phyloP scores from a whole-genome alignment of 2,113 vertebrate species.

The Rhodinocichla rosea region DNA sequence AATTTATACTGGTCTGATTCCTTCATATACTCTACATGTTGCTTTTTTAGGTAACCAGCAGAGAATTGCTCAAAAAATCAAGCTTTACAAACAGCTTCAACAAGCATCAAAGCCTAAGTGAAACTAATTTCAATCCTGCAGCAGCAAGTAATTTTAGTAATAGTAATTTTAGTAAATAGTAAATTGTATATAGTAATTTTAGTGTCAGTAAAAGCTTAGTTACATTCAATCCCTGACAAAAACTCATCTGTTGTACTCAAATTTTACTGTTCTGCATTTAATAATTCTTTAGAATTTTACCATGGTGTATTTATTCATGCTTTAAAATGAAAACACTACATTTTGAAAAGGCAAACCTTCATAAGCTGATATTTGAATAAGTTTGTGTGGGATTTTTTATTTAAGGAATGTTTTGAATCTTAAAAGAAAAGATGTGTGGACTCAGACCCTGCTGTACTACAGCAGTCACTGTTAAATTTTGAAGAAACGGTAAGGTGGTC shows the following conservation, averaged over 20 bases:
- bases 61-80: background rate
- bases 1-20: background rate
- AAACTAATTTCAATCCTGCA: background rate
- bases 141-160: background rate
- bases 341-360: background rate
- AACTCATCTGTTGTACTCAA: background rate
- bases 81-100: background rate
- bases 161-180: background rate
- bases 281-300: background rate
- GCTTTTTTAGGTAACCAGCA: background rate
- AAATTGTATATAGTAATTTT: background rate
- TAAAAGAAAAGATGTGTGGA: background rate
- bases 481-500: slow-evolving; percentile 1
- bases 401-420: background rate
- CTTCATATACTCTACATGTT: background rate
- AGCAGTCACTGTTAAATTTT: background rate
- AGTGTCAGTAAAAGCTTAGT: background rate
- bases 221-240: background rate
- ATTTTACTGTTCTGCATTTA: background rate
- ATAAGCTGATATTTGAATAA: background rate
- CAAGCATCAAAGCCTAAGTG: background rate
- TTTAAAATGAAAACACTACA: background rate
- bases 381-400: accelerated
- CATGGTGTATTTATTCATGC: accelerated
- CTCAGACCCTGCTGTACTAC: background rate